Evolutionary conservation across 2,797 vertebrate species (phyloP).

Genomic region (Paramormyrops hopkinsi): DNA sequence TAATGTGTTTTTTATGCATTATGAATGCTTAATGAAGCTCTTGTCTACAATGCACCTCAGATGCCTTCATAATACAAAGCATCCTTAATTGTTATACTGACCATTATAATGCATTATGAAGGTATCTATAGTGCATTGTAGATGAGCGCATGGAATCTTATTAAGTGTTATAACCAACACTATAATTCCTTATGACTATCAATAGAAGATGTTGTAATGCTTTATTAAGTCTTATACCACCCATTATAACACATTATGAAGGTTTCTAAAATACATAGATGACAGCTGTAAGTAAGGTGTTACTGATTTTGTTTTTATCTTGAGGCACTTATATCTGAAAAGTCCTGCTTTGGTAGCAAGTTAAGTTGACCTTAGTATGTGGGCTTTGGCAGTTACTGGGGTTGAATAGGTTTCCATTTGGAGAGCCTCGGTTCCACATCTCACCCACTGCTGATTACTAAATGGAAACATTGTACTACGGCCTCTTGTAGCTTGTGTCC

Average conservation of each 20-base stretch:
- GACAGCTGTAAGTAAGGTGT: neutral
- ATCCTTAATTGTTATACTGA: neutral
- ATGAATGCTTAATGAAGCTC: neutral
- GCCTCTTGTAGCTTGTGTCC: neutral
- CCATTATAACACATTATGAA: neutral
- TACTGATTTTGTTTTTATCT: neutral
- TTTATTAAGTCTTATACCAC: neutral
- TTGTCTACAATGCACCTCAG: neutral
- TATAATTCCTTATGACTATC: neutral
- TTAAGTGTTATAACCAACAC: neutral
- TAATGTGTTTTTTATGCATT: neutral
- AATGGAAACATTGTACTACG: neutral
- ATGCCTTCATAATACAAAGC: neutral
- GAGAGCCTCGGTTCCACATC: neutral
- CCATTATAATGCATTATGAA: neutral
- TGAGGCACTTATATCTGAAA: neutral
- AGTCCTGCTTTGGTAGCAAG: neutral
- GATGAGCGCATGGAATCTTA: neutral
- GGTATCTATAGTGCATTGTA: neutral
- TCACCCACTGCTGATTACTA: neutral
- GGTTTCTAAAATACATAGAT: neutral
- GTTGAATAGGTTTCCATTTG: neutral
- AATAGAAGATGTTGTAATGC: neutral
- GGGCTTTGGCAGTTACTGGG: neutral
- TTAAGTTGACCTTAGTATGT: neutral